Base-by-base conservation (phyloP, 1,140 invertebrate genomes). In the Danaus plexippus region DNA sequence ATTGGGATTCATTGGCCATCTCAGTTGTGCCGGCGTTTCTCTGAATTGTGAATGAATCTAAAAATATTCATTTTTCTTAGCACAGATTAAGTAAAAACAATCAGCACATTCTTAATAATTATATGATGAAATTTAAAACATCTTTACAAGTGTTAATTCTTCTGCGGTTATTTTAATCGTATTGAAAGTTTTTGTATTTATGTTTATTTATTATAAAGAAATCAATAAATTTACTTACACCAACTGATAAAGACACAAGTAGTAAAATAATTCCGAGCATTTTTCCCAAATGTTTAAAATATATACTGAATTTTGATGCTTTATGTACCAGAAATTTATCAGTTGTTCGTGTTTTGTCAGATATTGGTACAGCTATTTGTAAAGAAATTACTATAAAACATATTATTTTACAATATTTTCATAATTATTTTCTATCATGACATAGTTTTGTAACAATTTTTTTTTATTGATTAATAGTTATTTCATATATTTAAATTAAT, bases 321-420 rank as follows among this genome's bases (percentile, higher is more conserved):
- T 54, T 60, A 60, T 55, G 58, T 60, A 60, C 43, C 51, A 43
- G 2, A 43, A 47, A 41, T 12, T 55, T 60, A 60, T 60, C 52
- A 45, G 47, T 60, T 52, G 55, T 32, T 32, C 22, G 22, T 32
- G 22, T 32, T 32, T 32, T 6, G 4, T 32, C 22, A 32, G 22
- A 32, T 32, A 32, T 32, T 32, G 5, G 22, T 32, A 32, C 22
- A 32, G 22, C 7, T 32, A 32, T 32, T 32, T 32, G 22, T 32
- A 32, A 32, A 32, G 22, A 32, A 2, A 6, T 32, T 32, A 32
- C 22, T 4, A 4, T 32, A 32, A 32, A 32, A 32, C 22, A 6
- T 44, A 18, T 18, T 9, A 43, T 42, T 44, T 51, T 45, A 11
- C 46, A 13, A 51, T 18, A 52, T 54, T 59, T 59, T 32, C 57